phyloP scores from a whole-genome alignment of 2,797 vertebrate genomes.

The Acrocephalus scirpaceus region DNA sequence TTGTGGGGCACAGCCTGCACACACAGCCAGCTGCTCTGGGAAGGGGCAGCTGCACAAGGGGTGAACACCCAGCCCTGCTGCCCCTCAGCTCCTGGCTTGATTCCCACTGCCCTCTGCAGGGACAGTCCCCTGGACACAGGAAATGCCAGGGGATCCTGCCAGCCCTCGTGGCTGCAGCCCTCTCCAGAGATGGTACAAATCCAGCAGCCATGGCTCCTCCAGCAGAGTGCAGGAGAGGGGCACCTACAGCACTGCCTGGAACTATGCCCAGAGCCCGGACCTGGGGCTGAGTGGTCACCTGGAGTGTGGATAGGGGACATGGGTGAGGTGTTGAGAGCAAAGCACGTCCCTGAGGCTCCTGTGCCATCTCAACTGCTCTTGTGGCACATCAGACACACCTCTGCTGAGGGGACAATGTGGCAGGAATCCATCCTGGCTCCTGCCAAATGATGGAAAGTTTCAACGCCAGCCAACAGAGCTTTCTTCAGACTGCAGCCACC shows the following conservation, averaged over 20 bases:
- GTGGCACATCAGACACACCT: neutral
- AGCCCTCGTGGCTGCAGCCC: fast-evolving
- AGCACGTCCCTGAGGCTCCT: no score
- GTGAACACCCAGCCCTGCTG: fast-evolving
- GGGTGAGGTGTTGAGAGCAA: neutral
- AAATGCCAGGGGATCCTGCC: fast-evolving
- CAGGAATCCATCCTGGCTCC: fast-evolving
- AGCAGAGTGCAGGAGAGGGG: neutral
- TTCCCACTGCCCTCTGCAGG: no score
- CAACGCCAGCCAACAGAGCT: neutral
- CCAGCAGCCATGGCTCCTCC: fast-evolving
- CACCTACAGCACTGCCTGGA: no score
- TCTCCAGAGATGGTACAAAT: neutral
- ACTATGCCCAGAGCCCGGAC: fast-evolving
- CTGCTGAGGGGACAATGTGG: fast-evolving
- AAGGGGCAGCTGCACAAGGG: no score
- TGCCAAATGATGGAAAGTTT: neutral
- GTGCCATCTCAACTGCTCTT: no score
- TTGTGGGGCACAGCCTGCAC: neutral
- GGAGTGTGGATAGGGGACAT: fast-evolving
- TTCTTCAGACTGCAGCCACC: neutral
- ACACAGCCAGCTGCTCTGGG: neutral
- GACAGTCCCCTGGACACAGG: fast-evolving
- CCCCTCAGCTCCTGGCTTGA: neutral
- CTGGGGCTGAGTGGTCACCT: fast-evolving